Evolutionary conservation across 1,140 invertebrate genomes (phyloP), one percentile per base, ranked within the genome.

Genomic region (Drosophila fuyamai): DNA sequence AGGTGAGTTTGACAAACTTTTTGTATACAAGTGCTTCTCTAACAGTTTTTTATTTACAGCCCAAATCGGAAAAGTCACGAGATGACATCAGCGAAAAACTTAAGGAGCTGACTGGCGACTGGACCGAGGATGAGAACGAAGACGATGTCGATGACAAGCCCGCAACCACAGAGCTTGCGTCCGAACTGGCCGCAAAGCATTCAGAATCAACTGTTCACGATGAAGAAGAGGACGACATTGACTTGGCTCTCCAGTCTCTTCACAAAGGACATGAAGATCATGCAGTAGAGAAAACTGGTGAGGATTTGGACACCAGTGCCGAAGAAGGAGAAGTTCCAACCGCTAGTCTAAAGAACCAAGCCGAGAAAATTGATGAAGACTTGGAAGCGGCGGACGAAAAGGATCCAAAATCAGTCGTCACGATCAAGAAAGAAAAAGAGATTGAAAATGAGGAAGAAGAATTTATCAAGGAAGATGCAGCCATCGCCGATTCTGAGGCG

Each of bases 71-170:
- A 38, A 91, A 78, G 41, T 76, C 81, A 36, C 75, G 84, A n/a
- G 83, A 88, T 62, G 84, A 88, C 46, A 90, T 92, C 40, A 92
- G 90, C 32, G 76, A 91, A 72, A 92, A 91, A 62, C 74, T 92
- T 29, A 92, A 92, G 8, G 88, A 91, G 57, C 67, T 92, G n/a
- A 91, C 91, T 13, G 88, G 89, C 8, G 91, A 92, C 73, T 92
- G 91, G 91, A 81, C 85, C 40, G 91, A 92, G 43, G 91, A 92
- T 72, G 91, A 92, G 27, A 89, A 92, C 41, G 91, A 92, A 5
- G 91, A 92, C 4, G 76, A 88, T 32, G 61, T 40, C 5, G 41
- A 73, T 36, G 72, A 72, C 1, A 75, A 84, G 44, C 57, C 70
- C 4, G 75, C 63, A 3, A 76, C 59, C 4, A 46, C 76, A 16